Conservation (phyloP, 2,888 invertebrate species). For the Drosophila melanosoma region DNA sequence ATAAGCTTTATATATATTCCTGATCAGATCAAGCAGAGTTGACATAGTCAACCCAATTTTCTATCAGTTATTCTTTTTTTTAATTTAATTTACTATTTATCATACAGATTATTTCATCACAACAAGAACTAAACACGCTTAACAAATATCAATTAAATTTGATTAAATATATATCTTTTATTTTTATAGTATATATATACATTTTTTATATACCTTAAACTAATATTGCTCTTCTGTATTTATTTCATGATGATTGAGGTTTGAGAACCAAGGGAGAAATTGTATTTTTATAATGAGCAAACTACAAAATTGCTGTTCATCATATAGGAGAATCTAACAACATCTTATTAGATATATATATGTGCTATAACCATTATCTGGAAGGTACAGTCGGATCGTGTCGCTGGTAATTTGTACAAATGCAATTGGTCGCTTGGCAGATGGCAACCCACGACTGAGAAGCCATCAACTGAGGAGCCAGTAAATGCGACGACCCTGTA, state of each 20-base stretch:
- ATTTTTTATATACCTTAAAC: too few species aligned
- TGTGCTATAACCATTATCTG: background rate
- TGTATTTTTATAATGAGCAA: background rate
- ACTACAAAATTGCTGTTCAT: background rate
- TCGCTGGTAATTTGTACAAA: conserved; percentile 38
- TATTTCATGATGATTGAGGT: background rate
- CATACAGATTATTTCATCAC: background rate
- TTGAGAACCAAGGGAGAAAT: background rate
- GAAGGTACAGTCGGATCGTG: conserved; percentile 39
- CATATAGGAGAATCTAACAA: background rate
- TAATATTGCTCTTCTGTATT: background rate
- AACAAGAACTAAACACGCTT: accelerated
- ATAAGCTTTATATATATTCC: background rate
- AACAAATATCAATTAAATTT: background rate
- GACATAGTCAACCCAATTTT: accelerated
- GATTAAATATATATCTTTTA: too few species aligned
- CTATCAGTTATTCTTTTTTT: background rate
- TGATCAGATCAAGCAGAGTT: background rate
- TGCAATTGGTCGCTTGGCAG: conserved; percentile 50
- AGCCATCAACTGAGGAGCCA: conserved; percentile 1
- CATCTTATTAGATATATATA: background rate
- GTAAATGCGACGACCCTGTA: conserved; percentile 40
- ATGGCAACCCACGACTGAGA: conserved; percentile 47
- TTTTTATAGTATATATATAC: too few species aligned
- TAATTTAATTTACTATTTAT: background rate